Conservation (phyloP, 2,113 vertebrate genomes). For the Anoura caudifer region DNA sequence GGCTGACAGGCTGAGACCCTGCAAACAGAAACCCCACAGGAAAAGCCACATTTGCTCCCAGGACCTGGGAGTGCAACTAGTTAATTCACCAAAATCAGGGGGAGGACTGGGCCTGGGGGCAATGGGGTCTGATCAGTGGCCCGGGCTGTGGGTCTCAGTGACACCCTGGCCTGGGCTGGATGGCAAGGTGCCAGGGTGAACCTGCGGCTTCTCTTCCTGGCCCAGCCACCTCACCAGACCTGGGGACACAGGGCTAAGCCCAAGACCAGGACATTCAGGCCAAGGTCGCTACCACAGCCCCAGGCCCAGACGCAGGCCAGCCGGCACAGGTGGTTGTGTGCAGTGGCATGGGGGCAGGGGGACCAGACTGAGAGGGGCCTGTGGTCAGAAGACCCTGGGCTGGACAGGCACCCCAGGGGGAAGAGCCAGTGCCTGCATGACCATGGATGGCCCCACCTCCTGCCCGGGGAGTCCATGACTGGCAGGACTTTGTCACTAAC, state of each 20-base stretch:
- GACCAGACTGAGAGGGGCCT: background rate
- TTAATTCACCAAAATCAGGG: rapidly evolving
- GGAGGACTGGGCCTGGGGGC: rapidly evolving
- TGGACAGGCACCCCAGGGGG: rapidly evolving
- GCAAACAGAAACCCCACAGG: background rate
- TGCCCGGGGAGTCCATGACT: background rate
- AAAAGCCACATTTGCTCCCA: background rate
- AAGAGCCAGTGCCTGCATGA: rapidly evolving
- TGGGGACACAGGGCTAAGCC: background rate
- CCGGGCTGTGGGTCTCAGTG: rapidly evolving
- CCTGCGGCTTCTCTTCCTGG: background rate
- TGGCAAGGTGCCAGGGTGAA: rapidly evolving
- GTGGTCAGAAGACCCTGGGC: background rate
- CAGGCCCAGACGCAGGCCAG: background rate
- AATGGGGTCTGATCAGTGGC: background rate
- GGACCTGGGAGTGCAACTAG: rapidly evolving
- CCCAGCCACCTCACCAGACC: background rate
- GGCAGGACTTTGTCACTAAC: background rate
- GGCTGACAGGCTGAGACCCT: background rate
- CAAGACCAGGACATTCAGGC: background rate
- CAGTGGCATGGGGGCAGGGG: rapidly evolving
- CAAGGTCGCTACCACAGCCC: background rate
- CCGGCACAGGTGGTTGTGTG: rapidly evolving
- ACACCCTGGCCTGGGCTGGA: background rate
- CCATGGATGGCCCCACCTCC: background rate